Evolutionary conservation across 2,888 invertebrate species (phyloP).

Genomic region (Acrocyrtus sp.): DNA sequence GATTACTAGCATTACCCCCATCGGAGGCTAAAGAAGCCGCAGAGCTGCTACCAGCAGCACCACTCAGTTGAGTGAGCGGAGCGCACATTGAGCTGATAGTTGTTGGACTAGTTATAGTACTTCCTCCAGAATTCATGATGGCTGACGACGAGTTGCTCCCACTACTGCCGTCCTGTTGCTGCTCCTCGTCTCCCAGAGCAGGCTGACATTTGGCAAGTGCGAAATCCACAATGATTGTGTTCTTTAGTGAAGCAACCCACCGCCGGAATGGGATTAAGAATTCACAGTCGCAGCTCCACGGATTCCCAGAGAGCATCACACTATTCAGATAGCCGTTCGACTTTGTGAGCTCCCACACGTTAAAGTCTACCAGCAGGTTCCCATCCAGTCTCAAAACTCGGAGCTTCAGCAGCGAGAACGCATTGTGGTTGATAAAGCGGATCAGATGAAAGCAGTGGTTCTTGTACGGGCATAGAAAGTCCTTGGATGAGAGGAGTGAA

Average conservation of each 20-base stretch:
- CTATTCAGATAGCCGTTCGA: slow-evolving; percentile 85
- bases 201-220: slow-evolving; percentile 52
- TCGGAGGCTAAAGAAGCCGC: slow-evolving; percentile 11
- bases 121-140: slow-evolving; percentile 35
- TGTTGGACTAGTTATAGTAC: slow-evolving; percentile 20
- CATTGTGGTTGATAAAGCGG: slow-evolving; percentile 75
- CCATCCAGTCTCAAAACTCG: slow-evolving; percentile 85
- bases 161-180: slow-evolving; percentile 16
- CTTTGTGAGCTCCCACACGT: slow-evolving; percentile 81
- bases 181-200: slow-evolving; percentile 3
- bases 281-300: slow-evolving; percentile 86
- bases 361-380: slow-evolving; percentile 83
- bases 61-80: slow-evolving; percentile 28
- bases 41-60: slow-evolving; percentile 17
- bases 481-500: slow-evolving; percentile 69
- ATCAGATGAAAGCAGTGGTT: slow-evolving; percentile 92
- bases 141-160: slow-evolving; percentile 28
- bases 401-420: slow-evolving; percentile 77
- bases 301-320: slow-evolving; percentile 75
- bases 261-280: slow-evolving; percentile 80
- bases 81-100: slow-evolving; percentile 50
- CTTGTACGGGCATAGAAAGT: slow-evolving; percentile 92
- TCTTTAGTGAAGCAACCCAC: slow-evolving; percentile 79
- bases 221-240: slow-evolving; percentile 80
- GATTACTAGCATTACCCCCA: slow-evolving; percentile 19